Evolutionary conservation across 1,140 invertebrate species (phyloP), one percentile per base, ranked within the genome.

Genomic region (Bilobella aurantiaca): DNA sequence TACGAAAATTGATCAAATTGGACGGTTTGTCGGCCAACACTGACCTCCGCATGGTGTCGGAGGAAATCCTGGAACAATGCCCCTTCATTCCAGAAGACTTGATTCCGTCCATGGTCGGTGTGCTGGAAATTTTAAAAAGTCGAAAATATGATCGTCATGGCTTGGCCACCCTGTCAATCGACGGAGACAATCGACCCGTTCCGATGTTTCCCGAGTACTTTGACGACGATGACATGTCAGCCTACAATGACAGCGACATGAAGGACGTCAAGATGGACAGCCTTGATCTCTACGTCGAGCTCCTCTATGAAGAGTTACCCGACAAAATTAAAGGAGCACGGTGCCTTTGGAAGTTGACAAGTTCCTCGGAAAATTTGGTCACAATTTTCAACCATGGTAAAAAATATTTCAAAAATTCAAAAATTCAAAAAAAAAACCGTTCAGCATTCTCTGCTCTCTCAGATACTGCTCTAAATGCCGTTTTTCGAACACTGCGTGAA

Each of bases 401-500:
- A n/a, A n/a, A n/a, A n/a, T n/a, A n/a, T n/a, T n/a, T n/a, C n/a
- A n/a, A n/a, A n/a, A n/a, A n/a, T n/a, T n/a, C n/a, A n/a, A n/a
- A n/a, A n/a, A n/a, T n/a, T n/a, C n/a, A n/a, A n/a, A n/a, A n/a
- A n/a, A n/a, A n/a, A n/a, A n/a, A n/a, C n/a, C n/a, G n/a, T n/a
- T n/a, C n/a, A n/a, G n/a, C n/a, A n/a, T n/a, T n/a, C n/a, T n/a
- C n/a, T 74, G 67, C 69, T 31, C 64, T 81, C 83, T 69, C 79
- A 94, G 94, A 99, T 80, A 91, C 93, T n/a, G 82, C 97, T 28
- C 79, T 98, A 23, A 95, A 93, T 81, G 96, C 95, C 58, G 79
- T 99, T 64, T 90, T 93, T 3, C 82, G 96, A 75, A 93, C 98
- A 29, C 78, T 98, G 42, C 82, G 95, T 73, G 96, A 99, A 82